Conservation (phyloP, 2,888 invertebrate genomes). For the Malthinus seriepunctatus region DNA sequence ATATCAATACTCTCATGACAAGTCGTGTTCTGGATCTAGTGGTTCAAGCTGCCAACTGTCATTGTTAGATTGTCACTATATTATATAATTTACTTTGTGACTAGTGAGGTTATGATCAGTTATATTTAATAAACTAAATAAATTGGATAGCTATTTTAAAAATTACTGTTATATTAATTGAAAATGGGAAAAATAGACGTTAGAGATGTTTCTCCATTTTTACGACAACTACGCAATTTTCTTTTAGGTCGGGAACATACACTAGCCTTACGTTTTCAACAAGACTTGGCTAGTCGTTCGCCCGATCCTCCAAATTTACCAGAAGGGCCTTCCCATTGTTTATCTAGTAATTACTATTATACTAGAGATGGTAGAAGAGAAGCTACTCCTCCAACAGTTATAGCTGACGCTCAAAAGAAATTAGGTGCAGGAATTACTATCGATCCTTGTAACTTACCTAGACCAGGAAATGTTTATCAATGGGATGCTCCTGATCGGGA, state of each 20-base stretch:
- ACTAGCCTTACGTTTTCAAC: constrained; percentile 67
- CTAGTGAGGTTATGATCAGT: not conserved
- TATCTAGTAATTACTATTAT: constrained; percentile 83
- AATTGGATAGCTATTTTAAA: not conserved
- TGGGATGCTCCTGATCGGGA: not conserved
- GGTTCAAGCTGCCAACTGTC: no score
- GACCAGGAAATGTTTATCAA: not conserved
- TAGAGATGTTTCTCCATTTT: constrained; percentile 66
- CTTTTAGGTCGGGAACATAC: constrained; percentile 64
- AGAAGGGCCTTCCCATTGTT: constrained; percentile 77
- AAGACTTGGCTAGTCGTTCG: constrained; percentile 69
- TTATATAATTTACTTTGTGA: constrained; percentile 1
- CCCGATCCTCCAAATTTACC: constrained; percentile 83
- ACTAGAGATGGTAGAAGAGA: constrained; percentile 81
- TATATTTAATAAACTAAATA: not conserved
- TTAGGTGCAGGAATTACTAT: constrained; percentile 45
- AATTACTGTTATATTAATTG: not conserved
- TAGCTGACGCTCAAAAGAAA: constrained; percentile 55
- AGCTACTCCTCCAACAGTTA: constrained; percentile 67
- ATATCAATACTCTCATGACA: no score
- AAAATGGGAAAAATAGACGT: constrained; percentile 46
- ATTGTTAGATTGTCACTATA: no score
- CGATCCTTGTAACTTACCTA: not conserved
- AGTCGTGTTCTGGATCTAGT: no score
- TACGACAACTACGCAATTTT: constrained; percentile 66